Conservation (phyloP, 2,888 invertebrate species). For the Eupithecia tripunctaria region DNA sequence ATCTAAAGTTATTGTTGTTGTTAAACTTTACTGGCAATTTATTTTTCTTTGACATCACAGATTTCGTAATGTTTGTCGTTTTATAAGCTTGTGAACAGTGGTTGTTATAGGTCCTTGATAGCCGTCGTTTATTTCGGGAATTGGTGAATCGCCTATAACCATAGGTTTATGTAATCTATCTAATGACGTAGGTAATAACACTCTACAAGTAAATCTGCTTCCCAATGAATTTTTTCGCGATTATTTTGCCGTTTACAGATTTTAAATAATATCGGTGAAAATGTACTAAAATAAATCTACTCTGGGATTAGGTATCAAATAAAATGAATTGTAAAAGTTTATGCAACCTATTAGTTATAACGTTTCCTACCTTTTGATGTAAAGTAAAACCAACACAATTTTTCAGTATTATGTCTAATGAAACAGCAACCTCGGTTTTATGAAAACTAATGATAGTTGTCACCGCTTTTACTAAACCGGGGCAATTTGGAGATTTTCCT, state of each 20-base stretch:
- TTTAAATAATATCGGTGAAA: not conserved
- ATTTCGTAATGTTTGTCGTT: slow-evolving; percentile 73
- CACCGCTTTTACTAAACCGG: slow-evolving; percentile 34
- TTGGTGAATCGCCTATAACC: slow-evolving; percentile 58
- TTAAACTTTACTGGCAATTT: slow-evolving; percentile 71
- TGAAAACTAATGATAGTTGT: slow-evolving; percentile 50
- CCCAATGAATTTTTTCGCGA: not conserved
- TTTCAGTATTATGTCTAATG: slow-evolving; percentile 30
- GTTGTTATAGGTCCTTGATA: slow-evolving; percentile 77
- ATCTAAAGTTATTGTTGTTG: slow-evolving; percentile 61
- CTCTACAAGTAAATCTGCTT: not conserved
- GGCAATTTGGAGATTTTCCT: slow-evolving; percentile 32
- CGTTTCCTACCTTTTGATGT: slow-evolving; percentile 9
- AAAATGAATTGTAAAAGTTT: not conserved
- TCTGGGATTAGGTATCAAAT: not conserved
- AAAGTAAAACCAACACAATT: slow-evolving; percentile 17
- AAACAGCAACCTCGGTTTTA: slow-evolving; percentile 32
- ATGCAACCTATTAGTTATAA: not conserved
- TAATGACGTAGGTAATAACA: not conserved
- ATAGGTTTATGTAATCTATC: not conserved
- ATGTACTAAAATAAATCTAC: not conserved
- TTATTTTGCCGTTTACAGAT: not conserved
- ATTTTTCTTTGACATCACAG: slow-evolving; percentile 75
- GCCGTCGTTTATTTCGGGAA: slow-evolving; percentile 73
- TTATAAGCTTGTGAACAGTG: slow-evolving; percentile 78